phyloP scores from a whole-genome alignment of 2,888 invertebrate species.

The Apantesis nais region DNA sequence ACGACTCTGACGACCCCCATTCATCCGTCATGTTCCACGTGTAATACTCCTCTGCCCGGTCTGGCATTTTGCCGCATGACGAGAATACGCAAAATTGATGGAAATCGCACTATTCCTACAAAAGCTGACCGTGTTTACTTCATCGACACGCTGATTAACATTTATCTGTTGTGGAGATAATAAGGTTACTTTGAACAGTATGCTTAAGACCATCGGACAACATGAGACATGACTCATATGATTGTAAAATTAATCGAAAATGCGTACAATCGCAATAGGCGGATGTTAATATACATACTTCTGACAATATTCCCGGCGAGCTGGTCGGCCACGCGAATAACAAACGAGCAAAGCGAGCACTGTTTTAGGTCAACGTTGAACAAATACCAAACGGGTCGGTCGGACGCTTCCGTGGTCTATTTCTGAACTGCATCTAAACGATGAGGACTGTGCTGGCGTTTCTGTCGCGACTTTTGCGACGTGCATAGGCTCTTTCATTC shows the following conservation, averaged over 20 bases:
- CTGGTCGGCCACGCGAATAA: conserved; percentile 78
- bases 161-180: conserved; percentile 25
- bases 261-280: conserved; percentile 34
- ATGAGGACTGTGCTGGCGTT: conserved; percentile 67
- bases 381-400: conserved; percentile 86
- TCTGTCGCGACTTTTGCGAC: conserved; percentile 72
- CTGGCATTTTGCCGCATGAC: conserved; percentile 81
- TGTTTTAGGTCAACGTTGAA: conserved; percentile 86
- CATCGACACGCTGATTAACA: conserved; percentile 27
- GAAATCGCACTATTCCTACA: conserved; percentile 53
- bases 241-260: conserved; percentile 38
- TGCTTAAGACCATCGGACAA: conserved; percentile 17
- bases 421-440: conserved; percentile 81
- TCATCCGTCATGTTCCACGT: conserved; percentile 78
- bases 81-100: conserved; percentile 63
- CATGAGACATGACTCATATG: conserved; percentile 23
- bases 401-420: conserved; percentile 84
- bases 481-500: conserved; percentile 26
- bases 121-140: conserved; percentile 46
- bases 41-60: conserved; percentile 62
- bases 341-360: conserved; percentile 83
- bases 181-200: conserved; percentile 13
- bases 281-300: conserved; percentile 50
- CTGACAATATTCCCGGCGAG: conserved; percentile 57
- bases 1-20: conserved; percentile 65